These are phyloP conservation scores for Phycodurus eques DNA, from an alignment of 2,113 vertebrate species.

Conservation along the genomic window DNA sequence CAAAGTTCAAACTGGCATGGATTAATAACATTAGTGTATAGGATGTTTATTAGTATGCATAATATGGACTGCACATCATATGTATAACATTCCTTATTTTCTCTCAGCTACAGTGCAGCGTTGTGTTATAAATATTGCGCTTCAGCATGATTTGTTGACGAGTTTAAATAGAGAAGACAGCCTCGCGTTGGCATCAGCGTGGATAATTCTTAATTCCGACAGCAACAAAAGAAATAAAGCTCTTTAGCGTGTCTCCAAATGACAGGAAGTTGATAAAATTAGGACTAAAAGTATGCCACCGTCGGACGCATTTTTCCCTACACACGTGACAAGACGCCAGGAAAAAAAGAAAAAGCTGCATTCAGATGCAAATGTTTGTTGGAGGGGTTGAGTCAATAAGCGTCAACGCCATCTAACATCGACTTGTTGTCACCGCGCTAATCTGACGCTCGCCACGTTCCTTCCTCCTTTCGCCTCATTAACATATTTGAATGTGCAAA, in stretches of 20 bases:
- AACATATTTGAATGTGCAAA: slow-evolving; percentile 65
- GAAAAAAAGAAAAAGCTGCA: not conserved
- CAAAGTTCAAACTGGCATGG: too few species aligned
- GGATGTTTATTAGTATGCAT: too few species aligned
- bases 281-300: not conserved
- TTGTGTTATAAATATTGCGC: not conserved
- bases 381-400: slow-evolving; percentile 35
- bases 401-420: slow-evolving; percentile 9
- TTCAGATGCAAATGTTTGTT: slow-evolving; percentile 31
- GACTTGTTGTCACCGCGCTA: slow-evolving; percentile 52
- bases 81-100: not conserved
- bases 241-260: not conserved
- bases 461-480: slow-evolving; percentile 41
- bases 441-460: slow-evolving; percentile 39
- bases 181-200: not conserved
- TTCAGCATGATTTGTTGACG: not conserved
- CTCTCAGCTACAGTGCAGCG: not conserved
- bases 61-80: not conserved
- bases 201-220: not conserved
- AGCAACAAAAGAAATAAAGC: slow-evolving; percentile 1
- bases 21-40: too few species aligned
- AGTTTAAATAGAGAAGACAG: slow-evolving; percentile 1
- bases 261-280: not conserved
- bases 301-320: not conserved
- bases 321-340: not conserved